A percentile compares a stretch with the other conserved stretches of the same genome.
Evolutionary conservation across 2,797 vertebrate species (phyloP).

Genomic region (Anas capensis): DNA sequence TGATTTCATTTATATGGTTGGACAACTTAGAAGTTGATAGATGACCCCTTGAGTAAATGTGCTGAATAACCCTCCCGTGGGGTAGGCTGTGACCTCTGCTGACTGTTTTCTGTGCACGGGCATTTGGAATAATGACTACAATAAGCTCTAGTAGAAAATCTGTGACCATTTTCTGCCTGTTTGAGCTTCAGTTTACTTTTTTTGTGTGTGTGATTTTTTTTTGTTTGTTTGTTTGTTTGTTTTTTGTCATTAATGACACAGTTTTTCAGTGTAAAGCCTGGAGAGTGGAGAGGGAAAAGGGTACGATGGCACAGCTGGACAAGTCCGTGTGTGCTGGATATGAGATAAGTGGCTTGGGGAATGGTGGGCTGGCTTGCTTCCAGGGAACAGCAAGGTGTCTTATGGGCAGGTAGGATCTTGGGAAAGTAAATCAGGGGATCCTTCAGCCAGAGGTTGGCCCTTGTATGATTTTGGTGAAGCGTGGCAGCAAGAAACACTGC

Average conservation of each 20-base stretch:
- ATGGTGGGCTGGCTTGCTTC: background rate
- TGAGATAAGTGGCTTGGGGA: too few species aligned
- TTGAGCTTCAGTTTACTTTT: background rate
- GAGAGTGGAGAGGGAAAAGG: background rate
- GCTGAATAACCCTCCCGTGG: background rate
- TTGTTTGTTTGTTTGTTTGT: background rate
- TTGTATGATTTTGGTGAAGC: background rate
- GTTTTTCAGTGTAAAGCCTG: background rate
- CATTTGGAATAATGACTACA: background rate
- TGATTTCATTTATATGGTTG: background rate
- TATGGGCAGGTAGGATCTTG: background rate
- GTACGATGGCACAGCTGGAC: background rate
- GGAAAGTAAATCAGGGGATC: background rate
- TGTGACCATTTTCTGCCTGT: background rate
- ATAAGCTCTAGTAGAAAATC: background rate
- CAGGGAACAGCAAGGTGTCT: background rate
- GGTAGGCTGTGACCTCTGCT: background rate
- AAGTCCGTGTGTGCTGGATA: background rate
- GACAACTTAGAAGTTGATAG: background rate
- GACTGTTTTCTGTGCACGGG: background rate
- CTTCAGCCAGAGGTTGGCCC: accelerated
- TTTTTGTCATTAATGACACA: background rate
- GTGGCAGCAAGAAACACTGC: background rate
- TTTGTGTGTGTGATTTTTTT: too few species aligned
- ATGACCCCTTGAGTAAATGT: background rate